Conservation (phyloP, 2,888 invertebrate species). For the Pyrgus malvae region DNA sequence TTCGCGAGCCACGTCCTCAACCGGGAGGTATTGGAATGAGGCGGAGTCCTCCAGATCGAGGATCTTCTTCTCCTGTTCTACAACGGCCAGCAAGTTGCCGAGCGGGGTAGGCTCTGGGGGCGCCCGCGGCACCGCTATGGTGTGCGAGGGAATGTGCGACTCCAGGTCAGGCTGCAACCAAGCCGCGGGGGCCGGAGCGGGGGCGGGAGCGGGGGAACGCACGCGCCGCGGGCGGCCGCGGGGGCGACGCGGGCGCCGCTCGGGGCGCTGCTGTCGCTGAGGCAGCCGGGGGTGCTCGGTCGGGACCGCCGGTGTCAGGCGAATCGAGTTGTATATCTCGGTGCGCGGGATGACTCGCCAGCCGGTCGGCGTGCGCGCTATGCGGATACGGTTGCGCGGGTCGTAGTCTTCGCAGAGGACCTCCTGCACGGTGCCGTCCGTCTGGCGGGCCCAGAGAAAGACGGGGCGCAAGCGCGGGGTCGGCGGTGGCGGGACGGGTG, state of each 20-base stretch:
- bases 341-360: conserved; percentile 93
- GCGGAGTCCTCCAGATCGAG: conserved; percentile 50
- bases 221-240: conserved; percentile 43
- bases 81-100: conserved; percentile 84
- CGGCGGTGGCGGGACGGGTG: conserved; percentile 70
- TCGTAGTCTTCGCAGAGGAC: conserved; percentile 95
- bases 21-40: conserved; percentile 59
- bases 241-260: conserved; percentile 43
- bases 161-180: conserved; percentile 80
- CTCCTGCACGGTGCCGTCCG: conserved; percentile 90
- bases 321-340: conserved; percentile 81
- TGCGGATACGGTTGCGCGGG: conserved; percentile 90
- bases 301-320: conserved; percentile 47
- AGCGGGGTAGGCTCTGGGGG: conserved; percentile 76
- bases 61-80: conserved; percentile 83
- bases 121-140: conserved; percentile 77
- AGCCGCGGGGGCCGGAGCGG: conserved; percentile 42
- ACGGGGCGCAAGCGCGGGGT: conserved; percentile 88
- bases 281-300: conserved; percentile 42
- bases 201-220: conserved; percentile 36
- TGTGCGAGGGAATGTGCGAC: conserved; percentile 83
- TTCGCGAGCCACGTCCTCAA: conserved; percentile 62
- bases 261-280: conserved; percentile 46
- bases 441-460: conserved; percentile 92
- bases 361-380: conserved; percentile 90